These are phyloP conservation scores for Riparia riparia DNA, from an alignment of 2,113 vertebrate genomes.

Conservation along the genomic window DNA sequence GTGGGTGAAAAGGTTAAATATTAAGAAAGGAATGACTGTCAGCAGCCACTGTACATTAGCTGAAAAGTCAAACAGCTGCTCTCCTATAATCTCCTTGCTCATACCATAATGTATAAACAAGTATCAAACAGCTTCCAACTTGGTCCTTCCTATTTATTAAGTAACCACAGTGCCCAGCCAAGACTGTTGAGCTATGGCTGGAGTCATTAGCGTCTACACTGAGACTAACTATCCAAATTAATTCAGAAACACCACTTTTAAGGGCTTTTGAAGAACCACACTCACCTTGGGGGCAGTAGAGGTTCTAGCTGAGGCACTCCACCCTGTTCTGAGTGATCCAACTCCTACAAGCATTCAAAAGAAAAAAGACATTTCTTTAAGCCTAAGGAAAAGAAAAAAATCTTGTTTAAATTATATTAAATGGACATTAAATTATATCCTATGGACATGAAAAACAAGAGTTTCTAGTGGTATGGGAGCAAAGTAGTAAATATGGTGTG, in stretches of 20 bases:
- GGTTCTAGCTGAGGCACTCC: slow-evolving; percentile 60
- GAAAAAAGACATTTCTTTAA: slow-evolving; percentile 16
- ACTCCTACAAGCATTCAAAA: slow-evolving; percentile 74
- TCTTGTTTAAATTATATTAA: not conserved
- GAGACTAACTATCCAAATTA: not conserved
- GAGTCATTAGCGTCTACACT: not conserved
- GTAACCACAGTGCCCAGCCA: not conserved
- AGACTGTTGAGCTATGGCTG: not conserved
- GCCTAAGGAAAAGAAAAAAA: not conserved
- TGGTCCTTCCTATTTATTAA: not conserved
- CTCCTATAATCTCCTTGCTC: not conserved
- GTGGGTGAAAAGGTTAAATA: slow-evolving; percentile 49
- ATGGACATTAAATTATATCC: not conserved
- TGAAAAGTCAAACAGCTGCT: slow-evolving; percentile 47
- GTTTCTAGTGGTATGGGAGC: not conserved
- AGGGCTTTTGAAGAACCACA: not conserved
- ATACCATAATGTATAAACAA: not conserved
- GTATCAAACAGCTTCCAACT: not conserved
- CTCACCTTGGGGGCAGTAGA: slow-evolving; percentile 84
- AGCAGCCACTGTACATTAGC: slow-evolving; percentile 16
- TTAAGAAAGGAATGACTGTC: slow-evolving; percentile 54
- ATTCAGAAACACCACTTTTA: not conserved
- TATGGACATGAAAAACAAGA: not conserved
- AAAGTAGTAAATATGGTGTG: not conserved
- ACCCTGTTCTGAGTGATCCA: slow-evolving; percentile 42